Conservation (phyloP, 2,888 invertebrate genomes). For the Cerastis leucographa region DNA sequence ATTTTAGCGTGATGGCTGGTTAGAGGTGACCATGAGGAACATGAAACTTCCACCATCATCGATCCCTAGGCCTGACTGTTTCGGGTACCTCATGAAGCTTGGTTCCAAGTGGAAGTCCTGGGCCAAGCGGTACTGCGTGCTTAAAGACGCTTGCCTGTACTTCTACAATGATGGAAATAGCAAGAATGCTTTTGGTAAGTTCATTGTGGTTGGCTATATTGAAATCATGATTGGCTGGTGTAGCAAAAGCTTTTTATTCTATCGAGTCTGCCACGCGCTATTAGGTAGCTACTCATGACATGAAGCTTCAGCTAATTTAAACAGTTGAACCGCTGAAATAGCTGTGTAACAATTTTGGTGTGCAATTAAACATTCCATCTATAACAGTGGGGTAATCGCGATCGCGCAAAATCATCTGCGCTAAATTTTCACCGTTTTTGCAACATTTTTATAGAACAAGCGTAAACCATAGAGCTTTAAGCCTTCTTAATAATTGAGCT, state of each 20-base stretch:
- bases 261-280: too few relatives aligned
- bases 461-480: too few relatives aligned
- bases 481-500: too few relatives aligned
- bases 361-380: neutral
- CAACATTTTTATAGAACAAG: too few relatives aligned
- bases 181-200: constrained; percentile 96
- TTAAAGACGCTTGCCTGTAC: constrained; percentile 98
- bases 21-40: constrained; percentile 93
- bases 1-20: constrained; percentile 87
- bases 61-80: constrained; percentile 96
- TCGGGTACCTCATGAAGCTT: constrained; percentile 97
- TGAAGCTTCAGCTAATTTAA: neutral
- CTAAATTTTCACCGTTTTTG: too few relatives aligned
- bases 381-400: too few relatives aligned
- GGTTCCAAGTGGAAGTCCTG: constrained; percentile 96
- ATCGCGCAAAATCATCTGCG: too few relatives aligned
- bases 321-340: neutral
- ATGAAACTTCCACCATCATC: constrained; percentile 95
- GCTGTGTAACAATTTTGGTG: neutral
- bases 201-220: neutral
- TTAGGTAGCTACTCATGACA: neutral
- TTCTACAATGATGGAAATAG: constrained; percentile 97
- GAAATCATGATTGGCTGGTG: neutral
- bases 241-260: neutral
- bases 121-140: constrained; percentile 97